phyloP scores from a whole-genome alignment of 2,797 vertebrate species.

The Bovichtus diacanthus region DNA sequence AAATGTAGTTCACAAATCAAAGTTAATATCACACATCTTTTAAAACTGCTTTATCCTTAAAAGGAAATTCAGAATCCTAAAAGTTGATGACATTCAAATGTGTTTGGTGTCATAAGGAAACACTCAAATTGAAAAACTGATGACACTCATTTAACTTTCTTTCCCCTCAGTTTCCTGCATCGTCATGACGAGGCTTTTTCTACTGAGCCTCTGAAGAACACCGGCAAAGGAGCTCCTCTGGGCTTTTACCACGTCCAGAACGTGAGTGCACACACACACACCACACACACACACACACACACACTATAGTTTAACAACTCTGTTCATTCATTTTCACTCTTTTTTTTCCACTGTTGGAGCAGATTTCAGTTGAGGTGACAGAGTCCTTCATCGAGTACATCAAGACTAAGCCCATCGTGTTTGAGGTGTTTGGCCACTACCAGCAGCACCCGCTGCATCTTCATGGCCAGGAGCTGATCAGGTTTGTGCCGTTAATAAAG shows the following conservation, averaged over 20 bases:
- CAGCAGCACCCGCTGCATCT: constrained; percentile 94
- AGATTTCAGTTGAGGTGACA: constrained; percentile 98
- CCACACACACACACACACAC: background rate
- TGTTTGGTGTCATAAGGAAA: background rate
- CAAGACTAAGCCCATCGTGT: constrained; percentile 96
- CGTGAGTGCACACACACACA: constrained; percentile 82
- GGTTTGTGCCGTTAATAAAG: constrained; percentile 78
- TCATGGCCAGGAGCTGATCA: constrained; percentile 93
- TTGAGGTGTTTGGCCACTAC: constrained; percentile 99
- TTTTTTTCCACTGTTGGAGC: constrained; percentile 11
- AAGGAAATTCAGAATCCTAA: background rate
- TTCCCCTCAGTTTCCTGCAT: constrained; percentile 91
- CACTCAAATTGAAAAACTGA: background rate
- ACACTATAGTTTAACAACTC: background rate
- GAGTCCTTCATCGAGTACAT: constrained; percentile 98
- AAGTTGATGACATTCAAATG: background rate
- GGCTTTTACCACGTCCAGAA: constrained; percentile 99
- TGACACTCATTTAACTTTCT: constrained; percentile 16
- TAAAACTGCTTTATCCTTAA: background rate
- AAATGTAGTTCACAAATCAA: background rate
- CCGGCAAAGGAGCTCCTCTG: constrained; percentile 92
- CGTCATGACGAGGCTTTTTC: constrained; percentile 99
- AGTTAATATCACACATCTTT: background rate
- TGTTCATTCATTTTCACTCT: constrained; percentile 5
- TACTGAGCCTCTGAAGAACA: constrained; percentile 97